Base-by-base conservation (phyloP, 2,113 vertebrate genomes). In the Tauraco erythrolophus region DNA sequence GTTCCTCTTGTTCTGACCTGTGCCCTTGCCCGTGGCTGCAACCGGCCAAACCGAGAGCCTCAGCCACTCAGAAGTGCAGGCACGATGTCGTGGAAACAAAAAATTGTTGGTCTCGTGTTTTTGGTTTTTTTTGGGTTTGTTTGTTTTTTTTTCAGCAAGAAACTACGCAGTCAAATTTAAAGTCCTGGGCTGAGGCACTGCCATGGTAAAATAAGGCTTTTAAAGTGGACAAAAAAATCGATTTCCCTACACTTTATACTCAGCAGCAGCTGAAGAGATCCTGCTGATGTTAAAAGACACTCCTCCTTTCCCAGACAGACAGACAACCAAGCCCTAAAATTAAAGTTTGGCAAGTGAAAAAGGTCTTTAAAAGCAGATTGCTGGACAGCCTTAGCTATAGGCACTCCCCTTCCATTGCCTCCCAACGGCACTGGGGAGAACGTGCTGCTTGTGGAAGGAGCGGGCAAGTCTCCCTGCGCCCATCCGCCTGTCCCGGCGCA, bases 391-490 rank as follows among this genome's bases (percentile, higher is more conserved):
- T 21, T 3, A 33, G 62, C 78, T 31, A 5, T 48, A 45, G 71
- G 68, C 41, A 19, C 70, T 53, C 15, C 51, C n/a, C 3, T 46
- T 4, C 57, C 76, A 17, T 2, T 2, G 69, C 56, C 43, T 64
- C 43, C 41, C 80, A 15, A 7, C 1, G 1, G 60, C 60, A 16
- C 33, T 3, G 0, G 7, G n/a, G 71, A 45, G 58, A 58, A 30
- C 1, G 11, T 4, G 18, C 58, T 7, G 58, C 69, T 4, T 1
- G 58, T 11, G 1, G 43, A 7, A 31, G 74, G 41, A 19, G 13
- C 1, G 9, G 58, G n/a, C 7, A 10, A 9, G 23, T 5, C 7
- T n/a, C 71, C n/a, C 64, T 3, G 25, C 2, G 2, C 21, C 45
- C 39, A 19, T 7, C 13, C 0, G 46, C 2, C 16, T 17, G 57